Conservation (phyloP, 2,113 vertebrate genomes). For the Neodontobutis hainanensis region DNA sequence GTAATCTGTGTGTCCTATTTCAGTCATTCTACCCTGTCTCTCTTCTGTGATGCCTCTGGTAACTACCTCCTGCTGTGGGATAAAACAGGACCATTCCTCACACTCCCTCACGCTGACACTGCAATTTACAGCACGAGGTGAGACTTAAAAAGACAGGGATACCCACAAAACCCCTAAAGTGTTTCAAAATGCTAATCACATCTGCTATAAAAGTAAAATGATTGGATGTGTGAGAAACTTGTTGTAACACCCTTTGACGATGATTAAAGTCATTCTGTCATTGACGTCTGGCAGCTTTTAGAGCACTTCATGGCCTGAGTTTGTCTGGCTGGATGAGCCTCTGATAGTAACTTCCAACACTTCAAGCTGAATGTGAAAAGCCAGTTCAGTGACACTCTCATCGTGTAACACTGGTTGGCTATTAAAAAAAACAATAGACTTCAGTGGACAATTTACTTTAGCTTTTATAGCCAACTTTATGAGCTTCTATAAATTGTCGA, state of each 20-base stretch:
- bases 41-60: too few species aligned
- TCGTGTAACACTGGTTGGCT: not conserved
- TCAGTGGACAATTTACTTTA: not conserved
- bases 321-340: not conserved
- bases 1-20: too few species aligned
- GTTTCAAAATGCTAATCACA: not conserved
- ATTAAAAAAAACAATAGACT: not conserved
- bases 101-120: too few species aligned
- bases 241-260: not conserved
- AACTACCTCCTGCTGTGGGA: too few species aligned
- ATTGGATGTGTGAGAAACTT: not conserved
- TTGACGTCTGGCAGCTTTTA: not conserved
- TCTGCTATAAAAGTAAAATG: not conserved
- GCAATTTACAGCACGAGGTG: too few species aligned
- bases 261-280: not conserved
- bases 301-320: not conserved
- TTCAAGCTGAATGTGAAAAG: constrained; percentile 8
- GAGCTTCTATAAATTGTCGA: not conserved
- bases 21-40: too few species aligned
- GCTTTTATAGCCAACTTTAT: not conserved
- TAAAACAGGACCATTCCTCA: too few species aligned
- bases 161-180: too few species aligned
- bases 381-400: not conserved
- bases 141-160: too few species aligned
- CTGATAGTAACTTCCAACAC: not conserved